Conservation (phyloP, 1,140 invertebrate genomes). For the Drosophila sechellia region DNA sequence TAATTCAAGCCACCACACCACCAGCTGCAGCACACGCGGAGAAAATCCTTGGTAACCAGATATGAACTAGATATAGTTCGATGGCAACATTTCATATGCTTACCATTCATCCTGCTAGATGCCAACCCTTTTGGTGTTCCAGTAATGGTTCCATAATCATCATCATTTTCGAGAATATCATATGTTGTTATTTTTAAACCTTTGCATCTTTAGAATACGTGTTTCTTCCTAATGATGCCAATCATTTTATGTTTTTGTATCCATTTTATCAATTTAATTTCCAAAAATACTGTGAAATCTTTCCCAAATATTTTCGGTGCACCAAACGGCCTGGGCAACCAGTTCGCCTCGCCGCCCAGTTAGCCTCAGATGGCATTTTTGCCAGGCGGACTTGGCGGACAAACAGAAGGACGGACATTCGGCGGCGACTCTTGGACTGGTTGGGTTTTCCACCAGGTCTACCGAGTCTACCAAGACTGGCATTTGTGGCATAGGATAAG, state of each 20-base stretch:
- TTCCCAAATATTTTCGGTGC: constrained; percentile 11
- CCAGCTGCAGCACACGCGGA: constrained; percentile 31
- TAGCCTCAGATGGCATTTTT: constrained; percentile 73
- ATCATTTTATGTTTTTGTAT: too few species aligned
- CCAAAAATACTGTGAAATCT: too few species aligned
- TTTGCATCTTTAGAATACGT: too few species aligned
- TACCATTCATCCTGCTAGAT: too few species aligned
- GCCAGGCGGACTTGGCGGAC: constrained; percentile 17
- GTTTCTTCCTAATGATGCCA: too few species aligned
- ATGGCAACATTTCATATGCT: too few species aligned
- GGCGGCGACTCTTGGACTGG: constrained; percentile 59
- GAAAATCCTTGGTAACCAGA: neutral
- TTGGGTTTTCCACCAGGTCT: constrained; percentile 47
- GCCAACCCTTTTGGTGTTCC: too few species aligned
- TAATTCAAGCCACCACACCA: constrained; percentile 68
- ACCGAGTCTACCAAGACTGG: constrained; percentile 34
- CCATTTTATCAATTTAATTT: too few species aligned
- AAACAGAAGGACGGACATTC: constrained; percentile 4
- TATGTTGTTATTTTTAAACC: too few species aligned
- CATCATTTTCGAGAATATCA: neutral
- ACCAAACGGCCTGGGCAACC: constrained; percentile 33
- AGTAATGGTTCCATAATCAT: too few species aligned
- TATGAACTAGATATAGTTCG: neutral
- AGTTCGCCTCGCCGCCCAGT: constrained; percentile 48
- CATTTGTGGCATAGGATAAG: constrained; percentile 67